These are phyloP conservation scores for Drosophila macrospina DNA, from an alignment of 2,888 invertebrate species.

Conservation along the genomic window DNA sequence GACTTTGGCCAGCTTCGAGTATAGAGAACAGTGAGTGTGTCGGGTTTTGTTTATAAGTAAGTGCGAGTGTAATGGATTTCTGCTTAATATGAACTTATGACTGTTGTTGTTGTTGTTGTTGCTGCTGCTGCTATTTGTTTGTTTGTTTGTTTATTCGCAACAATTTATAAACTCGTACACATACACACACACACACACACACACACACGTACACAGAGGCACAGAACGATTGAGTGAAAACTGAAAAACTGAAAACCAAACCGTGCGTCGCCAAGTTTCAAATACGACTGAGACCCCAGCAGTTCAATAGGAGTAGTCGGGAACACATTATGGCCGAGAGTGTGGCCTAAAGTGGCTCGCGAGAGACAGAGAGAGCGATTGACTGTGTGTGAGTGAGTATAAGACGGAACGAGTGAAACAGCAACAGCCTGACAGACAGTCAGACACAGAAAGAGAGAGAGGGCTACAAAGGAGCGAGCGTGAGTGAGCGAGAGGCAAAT, in stretches of 20 bases:
- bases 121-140: constrained; percentile 7
- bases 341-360: constrained; percentile 55
- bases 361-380: constrained; percentile 15
- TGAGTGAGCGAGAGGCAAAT: constrained; percentile 10
- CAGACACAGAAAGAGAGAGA: constrained; percentile 6
- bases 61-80: constrained; percentile 26
- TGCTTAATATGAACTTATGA: constrained; percentile 51
- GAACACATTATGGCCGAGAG: constrained; percentile 57
- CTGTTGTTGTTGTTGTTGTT: constrained; percentile 14
- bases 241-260: constrained; percentile 50
- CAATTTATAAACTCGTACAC: constrained; percentile 29
- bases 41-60: constrained; percentile 57
- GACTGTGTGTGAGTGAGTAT: constrained; percentile 4
- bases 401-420: constrained; percentile 6
- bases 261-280: constrained; percentile 78
- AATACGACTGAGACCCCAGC: constrained; percentile 74
- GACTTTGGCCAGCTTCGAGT: constrained; percentile 47
- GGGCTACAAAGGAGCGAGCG: constrained; percentile 2
- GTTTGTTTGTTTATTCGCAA: constrained; percentile 33
- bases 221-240: constrained; percentile 21
- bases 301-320: constrained; percentile 66
- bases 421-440: constrained; percentile 7
- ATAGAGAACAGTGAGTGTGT: constrained; percentile 39
- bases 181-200: constrained; percentile 10
- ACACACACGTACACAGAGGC: constrained; percentile 1